These are phyloP conservation scores for Styela clava DNA, from an alignment of 23 tunicate genomes.

Conservation along the genomic window DNA sequence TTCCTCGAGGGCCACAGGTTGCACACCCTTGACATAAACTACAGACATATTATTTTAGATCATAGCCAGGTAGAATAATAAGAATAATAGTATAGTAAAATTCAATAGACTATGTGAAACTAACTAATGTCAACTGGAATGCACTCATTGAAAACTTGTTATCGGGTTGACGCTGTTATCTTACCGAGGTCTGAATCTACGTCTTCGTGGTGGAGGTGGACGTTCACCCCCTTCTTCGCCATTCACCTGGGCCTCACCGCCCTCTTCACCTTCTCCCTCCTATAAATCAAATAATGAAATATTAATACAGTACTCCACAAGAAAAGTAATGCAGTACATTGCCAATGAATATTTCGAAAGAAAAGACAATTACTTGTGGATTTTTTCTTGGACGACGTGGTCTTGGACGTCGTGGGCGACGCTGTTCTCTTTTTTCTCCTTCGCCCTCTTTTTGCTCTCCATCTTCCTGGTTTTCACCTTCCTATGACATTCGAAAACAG, in stretches of 20 bases:
- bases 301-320: neutral
- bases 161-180: no score
- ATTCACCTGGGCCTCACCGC: conserved; percentile 34
- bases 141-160: no score
- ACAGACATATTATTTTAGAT: no score
- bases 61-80: no score
- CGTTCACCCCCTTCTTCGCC: conserved; percentile 36
- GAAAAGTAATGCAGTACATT: no score
- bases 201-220: conserved; percentile 35
- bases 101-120: no score
- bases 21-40: no score
- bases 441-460: conserved; percentile 30
- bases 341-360: no score
- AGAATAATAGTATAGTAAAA: no score
- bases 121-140: no score
- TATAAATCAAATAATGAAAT: neutral
- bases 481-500: neutral
- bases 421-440: conserved; percentile 31
- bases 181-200: conserved; percentile 29
- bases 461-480: conserved; percentile 27
- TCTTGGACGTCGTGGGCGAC: conserved; percentile 39
- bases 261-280: conserved; percentile 35
- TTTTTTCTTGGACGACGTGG: conserved; percentile 36
- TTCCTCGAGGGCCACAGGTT: no score
- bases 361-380: conserved; percentile 2